These are phyloP conservation scores for Heliconius nattereri DNA, from an alignment of 1,140 invertebrate species.

Conservation along the genomic window DNA sequence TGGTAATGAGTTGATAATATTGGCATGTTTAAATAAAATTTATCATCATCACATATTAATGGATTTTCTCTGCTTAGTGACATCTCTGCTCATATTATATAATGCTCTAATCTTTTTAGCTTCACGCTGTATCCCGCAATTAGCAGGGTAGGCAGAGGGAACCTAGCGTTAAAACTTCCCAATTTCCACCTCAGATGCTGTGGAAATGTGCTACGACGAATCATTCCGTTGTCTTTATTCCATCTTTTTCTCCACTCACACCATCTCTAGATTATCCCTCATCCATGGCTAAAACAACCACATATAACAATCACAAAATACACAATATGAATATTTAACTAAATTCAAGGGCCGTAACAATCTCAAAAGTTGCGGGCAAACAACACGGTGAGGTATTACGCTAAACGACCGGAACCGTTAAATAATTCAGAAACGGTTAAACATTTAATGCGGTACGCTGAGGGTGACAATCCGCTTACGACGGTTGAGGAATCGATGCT, in stretches of 20 bases:
- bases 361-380: conserved; percentile 23
- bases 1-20: not conserved
- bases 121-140: no score
- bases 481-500: conserved; percentile 35
- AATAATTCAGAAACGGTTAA: conserved; percentile 47
- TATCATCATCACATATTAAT: not conserved
- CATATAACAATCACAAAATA: not conserved
- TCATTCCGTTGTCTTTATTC: no score
- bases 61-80: not conserved
- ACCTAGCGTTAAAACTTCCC: no score
- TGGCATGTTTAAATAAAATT: not conserved
- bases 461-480: conserved; percentile 46
- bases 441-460: conserved; percentile 42
- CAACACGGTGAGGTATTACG: conserved; percentile 27
- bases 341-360: conserved; percentile 17
- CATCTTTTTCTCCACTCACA: not conserved
- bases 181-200: no score
- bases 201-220: no score
- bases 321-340: not conserved
- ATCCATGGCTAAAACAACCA: not conserved
- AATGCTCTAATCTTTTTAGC: no score
- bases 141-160: no score
- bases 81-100: no score
- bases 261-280: not conserved
- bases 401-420: conserved; percentile 39